These are phyloP conservation scores for Steinernema feltiae DNA, from an alignment of 1,140 invertebrate species.

Conservation along the genomic window DNA sequence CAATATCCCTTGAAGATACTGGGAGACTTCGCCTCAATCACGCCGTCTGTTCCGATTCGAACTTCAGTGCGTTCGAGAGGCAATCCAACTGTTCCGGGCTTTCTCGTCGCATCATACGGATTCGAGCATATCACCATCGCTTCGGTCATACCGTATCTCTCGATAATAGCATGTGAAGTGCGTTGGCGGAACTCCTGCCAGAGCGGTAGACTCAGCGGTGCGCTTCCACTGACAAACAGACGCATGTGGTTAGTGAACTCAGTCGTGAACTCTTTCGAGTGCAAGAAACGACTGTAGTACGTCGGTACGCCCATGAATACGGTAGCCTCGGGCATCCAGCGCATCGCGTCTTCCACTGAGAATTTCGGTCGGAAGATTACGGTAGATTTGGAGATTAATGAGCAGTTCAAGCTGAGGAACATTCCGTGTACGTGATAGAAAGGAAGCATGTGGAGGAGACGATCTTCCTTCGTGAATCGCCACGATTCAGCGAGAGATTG, in stretches of 20 bases:
- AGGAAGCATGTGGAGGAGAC: slow-evolving; percentile 43
- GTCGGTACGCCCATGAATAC: slow-evolving; percentile 56
- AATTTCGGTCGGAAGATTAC: slow-evolving; percentile 53
- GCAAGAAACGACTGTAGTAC: slow-evolving; percentile 42
- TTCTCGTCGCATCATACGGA: slow-evolving; percentile 45
- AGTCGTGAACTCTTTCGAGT: slow-evolving; percentile 17
- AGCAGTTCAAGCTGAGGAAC: slow-evolving; percentile 47
- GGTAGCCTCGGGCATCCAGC: slow-evolving; percentile 50
- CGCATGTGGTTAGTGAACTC: slow-evolving; percentile 46
- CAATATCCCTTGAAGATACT: slow-evolving; percentile 49
- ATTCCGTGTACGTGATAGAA: slow-evolving; percentile 57
- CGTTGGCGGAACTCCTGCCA: slow-evolving; percentile 48
- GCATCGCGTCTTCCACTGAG: slow-evolving; percentile 45
- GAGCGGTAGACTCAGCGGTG: slow-evolving; percentile 44
- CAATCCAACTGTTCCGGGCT: slow-evolving; percentile 48
- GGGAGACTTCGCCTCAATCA: slow-evolving; percentile 48
- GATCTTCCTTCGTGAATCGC: slow-evolving; percentile 40
- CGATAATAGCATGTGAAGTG: slow-evolving; percentile 53
- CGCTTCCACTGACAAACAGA: slow-evolving; percentile 50
- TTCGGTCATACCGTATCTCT: slow-evolving; percentile 57
- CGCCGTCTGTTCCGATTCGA: slow-evolving; percentile 37
- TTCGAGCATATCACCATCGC: slow-evolving; percentile 51
- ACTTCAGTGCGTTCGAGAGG: slow-evolving; percentile 37
- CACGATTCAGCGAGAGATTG: slow-evolving; percentile 44
- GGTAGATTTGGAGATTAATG: slow-evolving; percentile 48